Conservation (phyloP, 2,797 vertebrate genomes). For the Pangasius djambal region DNA sequence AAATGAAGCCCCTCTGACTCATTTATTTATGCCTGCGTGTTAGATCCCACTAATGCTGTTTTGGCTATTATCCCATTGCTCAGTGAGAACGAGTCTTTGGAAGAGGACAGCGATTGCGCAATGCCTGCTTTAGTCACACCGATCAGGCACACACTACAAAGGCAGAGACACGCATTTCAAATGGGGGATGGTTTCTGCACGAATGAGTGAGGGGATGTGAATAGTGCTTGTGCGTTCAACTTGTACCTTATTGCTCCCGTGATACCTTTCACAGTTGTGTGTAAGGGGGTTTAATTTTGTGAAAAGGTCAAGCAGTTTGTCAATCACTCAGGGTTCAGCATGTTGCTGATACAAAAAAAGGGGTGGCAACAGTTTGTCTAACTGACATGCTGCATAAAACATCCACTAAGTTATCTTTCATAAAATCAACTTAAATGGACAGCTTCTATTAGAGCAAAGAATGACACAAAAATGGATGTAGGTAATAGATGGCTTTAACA, state of each 20-base stretch:
- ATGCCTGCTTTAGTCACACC: constrained; percentile 81
- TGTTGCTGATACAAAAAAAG: constrained; percentile 6
- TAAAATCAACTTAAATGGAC: not conserved
- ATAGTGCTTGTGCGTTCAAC: constrained; percentile 6
- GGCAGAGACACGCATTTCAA: constrained; percentile 65
- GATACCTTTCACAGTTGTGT: not conserved
- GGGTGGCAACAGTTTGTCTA: not conserved
- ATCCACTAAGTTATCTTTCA: not conserved
- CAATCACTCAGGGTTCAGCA: constrained; percentile 14
- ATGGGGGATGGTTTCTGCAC: constrained; percentile 58
- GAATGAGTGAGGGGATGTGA: constrained; percentile 27
- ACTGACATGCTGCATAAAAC: not conserved
- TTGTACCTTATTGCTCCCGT: constrained; percentile 3
- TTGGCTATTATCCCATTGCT: constrained; percentile 78
- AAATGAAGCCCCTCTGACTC: constrained; percentile 77
- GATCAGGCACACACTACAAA: constrained; percentile 75
- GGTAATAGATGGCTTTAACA: not conserved
- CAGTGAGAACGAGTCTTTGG: constrained; percentile 72
- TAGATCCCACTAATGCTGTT: constrained; percentile 77
- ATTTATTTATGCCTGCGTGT: constrained; percentile 80
- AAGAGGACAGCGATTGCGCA: constrained; percentile 69
- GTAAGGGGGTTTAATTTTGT: not conserved
- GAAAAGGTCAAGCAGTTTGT: constrained; percentile 30
- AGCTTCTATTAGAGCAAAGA: not conserved
- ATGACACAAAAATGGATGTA: not conserved